Evolutionary conservation across 2,797 vertebrate genomes (phyloP).

Genomic region (Squalus acanthias): DNA sequence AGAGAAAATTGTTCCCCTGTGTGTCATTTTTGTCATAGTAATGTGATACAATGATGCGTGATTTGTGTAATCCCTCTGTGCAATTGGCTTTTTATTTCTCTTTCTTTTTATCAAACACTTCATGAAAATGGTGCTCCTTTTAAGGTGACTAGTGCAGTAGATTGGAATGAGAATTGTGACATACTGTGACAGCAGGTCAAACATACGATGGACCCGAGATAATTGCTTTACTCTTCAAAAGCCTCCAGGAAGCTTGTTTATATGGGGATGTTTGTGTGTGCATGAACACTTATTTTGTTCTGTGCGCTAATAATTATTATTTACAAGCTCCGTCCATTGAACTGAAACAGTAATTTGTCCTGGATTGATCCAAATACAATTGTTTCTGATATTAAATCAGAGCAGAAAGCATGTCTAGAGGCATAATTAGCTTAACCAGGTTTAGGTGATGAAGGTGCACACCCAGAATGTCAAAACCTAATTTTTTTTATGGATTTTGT

Average conservation of each 20-base stretch:
- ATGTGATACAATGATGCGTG: background rate
- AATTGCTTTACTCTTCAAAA: background rate
- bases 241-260: background rate
- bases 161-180: background rate
- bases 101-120: background rate
- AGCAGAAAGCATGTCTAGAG: background rate
- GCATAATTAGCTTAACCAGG: background rate
- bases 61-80: background rate
- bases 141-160: background rate
- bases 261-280: background rate
- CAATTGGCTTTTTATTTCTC: background rate
- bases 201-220: background rate
- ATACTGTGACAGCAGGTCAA: background rate
- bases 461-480: background rate
- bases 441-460: background rate
- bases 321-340: background rate
- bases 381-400: background rate
- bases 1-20: background rate
- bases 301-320: background rate
- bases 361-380: background rate
- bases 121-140: background rate
- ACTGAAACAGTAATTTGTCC: background rate
- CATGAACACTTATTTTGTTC: background rate
- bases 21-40: background rate
- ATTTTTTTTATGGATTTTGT: background rate